Evolutionary conservation across 53 echinoderm and acorn worm genomes (phyloP).

Genomic region (Henricia sp.): DNA sequence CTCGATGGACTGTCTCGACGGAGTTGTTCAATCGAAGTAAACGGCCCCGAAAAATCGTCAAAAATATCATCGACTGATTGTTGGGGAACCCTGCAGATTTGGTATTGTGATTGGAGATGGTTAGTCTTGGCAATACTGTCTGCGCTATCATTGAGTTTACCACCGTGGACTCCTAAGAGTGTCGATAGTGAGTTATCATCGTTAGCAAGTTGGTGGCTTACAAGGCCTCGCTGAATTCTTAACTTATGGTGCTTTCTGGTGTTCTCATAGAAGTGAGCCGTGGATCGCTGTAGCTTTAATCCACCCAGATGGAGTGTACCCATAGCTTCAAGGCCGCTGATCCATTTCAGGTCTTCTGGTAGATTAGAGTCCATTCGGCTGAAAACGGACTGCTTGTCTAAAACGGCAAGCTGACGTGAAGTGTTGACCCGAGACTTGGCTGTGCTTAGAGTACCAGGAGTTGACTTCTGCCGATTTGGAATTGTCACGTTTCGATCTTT

Average conservation of each 20-base stretch:
- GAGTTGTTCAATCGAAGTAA: slow-evolving; percentile 36
- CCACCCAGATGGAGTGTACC: slow-evolving; percentile 82
- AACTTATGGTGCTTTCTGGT: slow-evolving; percentile 75
- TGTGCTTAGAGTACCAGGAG: background rate
- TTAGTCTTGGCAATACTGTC: slow-evolving; percentile 38
- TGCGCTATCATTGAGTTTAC: slow-evolving; percentile 63
- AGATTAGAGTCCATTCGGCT: slow-evolving; percentile 75
- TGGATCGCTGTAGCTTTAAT: slow-evolving; percentile 58
- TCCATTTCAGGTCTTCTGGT: slow-evolving; percentile 86
- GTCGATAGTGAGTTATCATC: slow-evolving; percentile 55
- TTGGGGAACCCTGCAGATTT: background rate
- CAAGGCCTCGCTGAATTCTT: slow-evolving; percentile 84
- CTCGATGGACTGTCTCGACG: slow-evolving; percentile 40
- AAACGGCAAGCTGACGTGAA: slow-evolving; percentile 73
- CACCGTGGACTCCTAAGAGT: slow-evolving; percentile 78
- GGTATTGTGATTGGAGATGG: slow-evolving; percentile 36
- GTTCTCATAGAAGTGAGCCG: slow-evolving; percentile 65
- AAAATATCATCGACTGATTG: slow-evolving; percentile 1
- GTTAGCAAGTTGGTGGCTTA: slow-evolving; percentile 76
- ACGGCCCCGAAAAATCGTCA: slow-evolving; percentile 24
- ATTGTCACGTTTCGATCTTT: slow-evolving; percentile 3
- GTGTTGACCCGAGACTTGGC: slow-evolving; percentile 53
- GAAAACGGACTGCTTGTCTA: slow-evolving; percentile 82
- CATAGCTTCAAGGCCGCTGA: slow-evolving; percentile 83
- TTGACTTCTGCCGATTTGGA: slow-evolving; percentile 23